These are phyloP conservation scores for Zaprionus africanus DNA, from an alignment of 1,140 invertebrate genomes.

Conservation along the genomic window DNA sequence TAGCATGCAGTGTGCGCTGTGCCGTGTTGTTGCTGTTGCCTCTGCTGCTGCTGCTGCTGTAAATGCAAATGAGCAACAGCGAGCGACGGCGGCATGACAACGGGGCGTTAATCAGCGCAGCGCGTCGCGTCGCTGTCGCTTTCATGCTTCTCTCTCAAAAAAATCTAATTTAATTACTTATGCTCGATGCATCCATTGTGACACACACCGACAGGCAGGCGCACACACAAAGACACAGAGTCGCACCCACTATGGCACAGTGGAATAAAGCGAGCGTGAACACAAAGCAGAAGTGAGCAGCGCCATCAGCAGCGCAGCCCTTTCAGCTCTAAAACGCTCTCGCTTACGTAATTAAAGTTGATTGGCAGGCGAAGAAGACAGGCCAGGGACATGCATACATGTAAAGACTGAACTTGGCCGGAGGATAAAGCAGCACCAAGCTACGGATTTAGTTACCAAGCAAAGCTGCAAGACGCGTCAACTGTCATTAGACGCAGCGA, in stretches of 20 bases:
- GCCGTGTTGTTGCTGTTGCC: too few relatives aligned
- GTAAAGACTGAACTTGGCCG: slow-evolving; percentile 7
- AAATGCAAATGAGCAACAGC: slow-evolving; percentile 78
- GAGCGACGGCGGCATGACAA: slow-evolving; percentile 56
- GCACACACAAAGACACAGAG: background rate
- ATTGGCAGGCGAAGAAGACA: slow-evolving; percentile 53
- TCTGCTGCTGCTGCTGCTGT: slow-evolving; percentile 21
- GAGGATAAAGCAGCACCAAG: background rate
- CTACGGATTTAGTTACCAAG: background rate
- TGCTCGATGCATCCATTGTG: slow-evolving; percentile 83
- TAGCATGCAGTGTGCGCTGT: slow-evolving; percentile 18
- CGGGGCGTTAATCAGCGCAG: slow-evolving; percentile 73
- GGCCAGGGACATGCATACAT: slow-evolving; percentile 17
- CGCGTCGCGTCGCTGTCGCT: slow-evolving; percentile 53
- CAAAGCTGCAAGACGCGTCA: background rate
- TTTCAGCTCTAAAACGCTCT: slow-evolving; percentile 57
- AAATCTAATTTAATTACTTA: slow-evolving; percentile 85
- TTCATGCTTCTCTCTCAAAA: slow-evolving; percentile 73
- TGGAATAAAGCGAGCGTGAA: slow-evolving; percentile 70
- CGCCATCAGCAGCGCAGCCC: slow-evolving; percentile 37
- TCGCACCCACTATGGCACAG: background rate
- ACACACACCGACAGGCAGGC: slow-evolving; percentile 38
- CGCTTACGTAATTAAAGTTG: slow-evolving; percentile 66
- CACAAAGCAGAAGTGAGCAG: slow-evolving; percentile 65
- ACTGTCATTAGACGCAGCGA: background rate